phyloP scores from a whole-genome alignment of 2,888 invertebrate species.

The Asteroscopus sphinx region DNA sequence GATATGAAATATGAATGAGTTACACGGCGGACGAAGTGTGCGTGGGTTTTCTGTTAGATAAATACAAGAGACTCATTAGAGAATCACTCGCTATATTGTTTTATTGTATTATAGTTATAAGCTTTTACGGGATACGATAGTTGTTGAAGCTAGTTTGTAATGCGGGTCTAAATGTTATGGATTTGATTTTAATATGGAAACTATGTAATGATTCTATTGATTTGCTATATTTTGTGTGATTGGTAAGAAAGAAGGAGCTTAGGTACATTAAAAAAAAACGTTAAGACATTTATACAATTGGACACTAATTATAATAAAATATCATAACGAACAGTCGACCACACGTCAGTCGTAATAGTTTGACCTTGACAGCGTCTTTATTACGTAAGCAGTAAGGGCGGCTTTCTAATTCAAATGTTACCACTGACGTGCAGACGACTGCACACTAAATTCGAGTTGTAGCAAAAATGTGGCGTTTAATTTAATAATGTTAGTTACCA shows the following conservation, averaged over 20 bases:
- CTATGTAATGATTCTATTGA: constrained; percentile 8
- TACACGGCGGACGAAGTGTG: constrained; percentile 32
- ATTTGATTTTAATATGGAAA: constrained; percentile 2
- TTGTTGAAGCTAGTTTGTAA: constrained; percentile 29
- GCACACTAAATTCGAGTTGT: too few species aligned
- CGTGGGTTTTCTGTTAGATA: constrained; percentile 62
- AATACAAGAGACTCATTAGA: constrained; percentile 59
- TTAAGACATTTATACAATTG: too few species aligned
- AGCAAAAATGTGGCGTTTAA: not conserved
- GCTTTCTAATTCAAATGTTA: too few species aligned
- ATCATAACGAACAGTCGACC: too few species aligned
- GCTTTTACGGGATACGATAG: constrained; percentile 43
- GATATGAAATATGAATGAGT: constrained; percentile 54
- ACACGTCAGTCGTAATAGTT: too few species aligned
- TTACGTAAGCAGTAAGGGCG: too few species aligned
- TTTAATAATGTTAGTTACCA: not conserved
- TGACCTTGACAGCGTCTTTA: too few species aligned
- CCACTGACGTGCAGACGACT: too few species aligned
- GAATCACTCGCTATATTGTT: constrained; percentile 53
- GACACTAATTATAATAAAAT: too few species aligned
- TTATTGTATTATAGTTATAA: constrained; percentile 53
- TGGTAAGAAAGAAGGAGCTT: too few species aligned
- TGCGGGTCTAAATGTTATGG: constrained; percentile 26
- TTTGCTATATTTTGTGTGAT: constrained; percentile 8
- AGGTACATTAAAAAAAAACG: too few species aligned